Base-by-base conservation (phyloP, 2,113 vertebrate species). In the Cichladusa arquata region DNA sequence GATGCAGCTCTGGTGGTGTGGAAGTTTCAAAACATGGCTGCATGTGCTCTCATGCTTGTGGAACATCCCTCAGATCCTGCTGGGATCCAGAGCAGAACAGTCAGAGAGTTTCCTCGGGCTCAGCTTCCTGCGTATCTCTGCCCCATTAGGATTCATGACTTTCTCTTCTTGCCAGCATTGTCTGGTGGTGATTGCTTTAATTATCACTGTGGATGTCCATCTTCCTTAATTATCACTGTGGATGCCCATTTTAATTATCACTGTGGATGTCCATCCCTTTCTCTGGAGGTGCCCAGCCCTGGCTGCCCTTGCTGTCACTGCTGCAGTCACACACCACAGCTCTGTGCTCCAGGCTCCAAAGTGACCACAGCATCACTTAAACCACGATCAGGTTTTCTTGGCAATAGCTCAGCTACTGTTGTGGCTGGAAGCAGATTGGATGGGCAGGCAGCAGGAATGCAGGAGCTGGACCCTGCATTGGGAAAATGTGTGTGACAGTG, bases 271-370 rank as follows among this genome's bases (percentile, higher is more conserved):
- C 82, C 17, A 13, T 36, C 50, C 36, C 11, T 11, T 20, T 50
- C 69, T 36, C 19, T 8, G 70, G 20, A 40, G 53, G 24, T 69
- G 23, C 57, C 48, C 50, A 72, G 47, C 25, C 44, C 61, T 38
- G 58, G 44, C 23, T 61, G 12, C 9, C 0, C 0, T 34, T 65
- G 29, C 23, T 54, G 19, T 1, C 18, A 12, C 38, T 91, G 56
- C 82, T 62, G 24, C 20, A 86, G 88, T 74, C 56, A 18, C 60
- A 60, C 53, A 7, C 38, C 47, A 71, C 60, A 66, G 47, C 50
- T 86, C 78, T 79, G 25, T 50, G 36, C 36, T 67, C 33, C 45
- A 29, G 23, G 50, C 57, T 72, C 36, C 23, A 31, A 42, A 23
- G 51, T 14, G 22, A 4, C 36, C 2, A 0, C 1, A 13, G n/a